phyloP scores from a whole-genome alignment of 2,888 invertebrate species.

The Horisme vitalbata region DNA sequence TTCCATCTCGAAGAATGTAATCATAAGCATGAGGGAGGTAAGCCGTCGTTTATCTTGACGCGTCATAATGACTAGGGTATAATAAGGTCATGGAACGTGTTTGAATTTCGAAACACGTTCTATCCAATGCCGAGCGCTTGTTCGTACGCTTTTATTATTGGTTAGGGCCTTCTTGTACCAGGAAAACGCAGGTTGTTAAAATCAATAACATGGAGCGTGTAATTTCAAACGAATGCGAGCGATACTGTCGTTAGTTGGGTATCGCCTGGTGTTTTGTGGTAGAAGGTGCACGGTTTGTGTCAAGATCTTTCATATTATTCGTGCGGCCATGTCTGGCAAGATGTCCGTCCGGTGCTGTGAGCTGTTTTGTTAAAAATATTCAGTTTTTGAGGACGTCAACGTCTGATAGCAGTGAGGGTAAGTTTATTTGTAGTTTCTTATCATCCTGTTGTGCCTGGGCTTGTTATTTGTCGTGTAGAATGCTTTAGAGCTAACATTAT shows the following conservation, averaged over 20 bases:
- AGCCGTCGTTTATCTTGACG: conserved; percentile 44
- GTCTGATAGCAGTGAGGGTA: conserved; percentile 54
- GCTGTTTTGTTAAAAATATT: conserved; percentile 65
- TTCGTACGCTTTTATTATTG: conserved; percentile 65
- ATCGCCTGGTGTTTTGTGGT: conserved; percentile 53
- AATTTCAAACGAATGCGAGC: conserved; percentile 36
- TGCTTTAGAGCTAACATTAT: conserved; percentile 22
- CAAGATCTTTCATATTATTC: conserved; percentile 70
- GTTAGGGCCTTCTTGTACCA: conserved; percentile 63
- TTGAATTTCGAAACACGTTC: conserved; percentile 79
- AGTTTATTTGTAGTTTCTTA: conserved; percentile 38
- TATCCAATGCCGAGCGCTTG: conserved; percentile 70
- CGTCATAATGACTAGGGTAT: conserved; percentile 48
- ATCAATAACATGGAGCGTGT: conserved; percentile 57
- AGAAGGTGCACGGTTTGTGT: conserved; percentile 51
- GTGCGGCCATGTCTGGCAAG: conserved; percentile 72
- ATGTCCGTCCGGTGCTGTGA: conserved; percentile 64
- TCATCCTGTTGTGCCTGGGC: conserved; percentile 8
- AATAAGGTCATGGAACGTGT: conserved; percentile 80
- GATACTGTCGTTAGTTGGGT: conserved; percentile 24
- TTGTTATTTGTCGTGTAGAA: conserved; percentile 23
- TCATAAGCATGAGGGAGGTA: conserved; percentile 56
- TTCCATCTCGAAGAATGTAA: conserved; percentile 43
- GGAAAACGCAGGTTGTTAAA: conserved; percentile 40
- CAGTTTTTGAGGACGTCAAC: conserved; percentile 56